A percentile compares a stretch with the other conserved stretches of the same genome.
phyloP scores from a whole-genome alignment of 2,797 vertebrate genomes.

The Novumbra hubbsi region DNA sequence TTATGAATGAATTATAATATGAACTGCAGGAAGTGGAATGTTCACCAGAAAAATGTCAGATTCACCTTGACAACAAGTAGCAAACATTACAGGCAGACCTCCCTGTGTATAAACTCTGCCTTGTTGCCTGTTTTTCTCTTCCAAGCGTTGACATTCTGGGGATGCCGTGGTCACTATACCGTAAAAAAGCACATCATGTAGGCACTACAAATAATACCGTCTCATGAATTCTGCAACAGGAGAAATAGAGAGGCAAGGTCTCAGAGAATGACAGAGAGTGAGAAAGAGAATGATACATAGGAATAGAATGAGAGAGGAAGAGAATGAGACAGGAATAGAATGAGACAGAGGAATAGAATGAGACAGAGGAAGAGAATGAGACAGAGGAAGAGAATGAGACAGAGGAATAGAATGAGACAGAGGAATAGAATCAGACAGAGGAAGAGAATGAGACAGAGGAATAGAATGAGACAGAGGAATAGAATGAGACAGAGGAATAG shows the following conservation, averaged over 20 bases:
- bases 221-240: background rate
- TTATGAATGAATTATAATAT: background rate
- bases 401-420: conserved; percentile 5
- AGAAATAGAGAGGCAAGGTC: background rate
- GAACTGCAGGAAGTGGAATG: background rate
- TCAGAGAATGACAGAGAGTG: background rate
- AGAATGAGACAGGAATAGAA: conserved; percentile 28
- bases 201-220: background rate
- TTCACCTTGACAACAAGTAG: background rate
- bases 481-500: background rate
- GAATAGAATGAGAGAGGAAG: background rate
- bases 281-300: background rate
- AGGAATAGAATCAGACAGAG: background rate
- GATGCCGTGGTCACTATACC: background rate
- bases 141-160: background rate
- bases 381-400: no score
- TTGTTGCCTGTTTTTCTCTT: background rate
- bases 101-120: background rate
- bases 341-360: conserved; percentile 33
- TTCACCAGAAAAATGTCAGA: background rate
- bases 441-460: background rate
- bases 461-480: background rate
- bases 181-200: background rate
- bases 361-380: no score
- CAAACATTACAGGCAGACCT: background rate